Conservation (phyloP, 92 coral and sea anemone species). For the Pocillopora meandrina region DNA sequence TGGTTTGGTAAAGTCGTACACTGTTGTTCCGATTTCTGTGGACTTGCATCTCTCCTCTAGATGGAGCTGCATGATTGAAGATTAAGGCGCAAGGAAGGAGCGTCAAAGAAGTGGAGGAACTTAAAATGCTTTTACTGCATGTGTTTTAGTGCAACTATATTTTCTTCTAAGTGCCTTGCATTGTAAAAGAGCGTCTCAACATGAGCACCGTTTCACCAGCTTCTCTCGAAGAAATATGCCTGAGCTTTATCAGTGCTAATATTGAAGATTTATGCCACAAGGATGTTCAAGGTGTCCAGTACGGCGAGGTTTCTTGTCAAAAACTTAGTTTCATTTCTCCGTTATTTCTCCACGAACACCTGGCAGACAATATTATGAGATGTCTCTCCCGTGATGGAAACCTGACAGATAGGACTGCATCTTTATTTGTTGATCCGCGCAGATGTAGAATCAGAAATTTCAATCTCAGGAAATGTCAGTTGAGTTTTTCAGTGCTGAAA, state of each 20-base stretch:
- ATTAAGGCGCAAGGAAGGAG: not conserved
- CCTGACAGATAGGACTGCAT: slow-evolving; percentile 49
- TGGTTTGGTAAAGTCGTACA: not conserved
- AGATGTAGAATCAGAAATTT: slow-evolving; percentile 66
- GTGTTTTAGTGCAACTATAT: not conserved
- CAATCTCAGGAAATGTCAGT: slow-evolving; percentile 44
- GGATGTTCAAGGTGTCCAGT: slow-evolving; percentile 51
- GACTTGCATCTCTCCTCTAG: not conserved
- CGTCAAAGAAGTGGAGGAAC: not conserved
- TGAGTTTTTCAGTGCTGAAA: slow-evolving; percentile 46
- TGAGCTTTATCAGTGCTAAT: slow-evolving; percentile 52
- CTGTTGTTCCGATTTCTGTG: not conserved
- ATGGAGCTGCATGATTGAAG: too few species aligned
- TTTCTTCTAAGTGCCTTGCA: not conserved
- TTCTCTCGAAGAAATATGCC: slow-evolving; percentile 62
- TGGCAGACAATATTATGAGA: slow-evolving; percentile 63
- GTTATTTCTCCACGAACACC: slow-evolving; percentile 69
- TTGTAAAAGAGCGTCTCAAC: not conserved
- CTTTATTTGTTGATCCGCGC: slow-evolving; percentile 54
- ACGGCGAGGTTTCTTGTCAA: not conserved
- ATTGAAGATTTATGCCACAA: slow-evolving; percentile 62
- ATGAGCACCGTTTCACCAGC: slow-evolving; percentile 66
- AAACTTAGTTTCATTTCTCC: slow-evolving; percentile 63
- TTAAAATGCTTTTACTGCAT: too few species aligned
- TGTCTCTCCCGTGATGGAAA: slow-evolving; percentile 49